Evolutionary conservation across 2,113 vertebrate species (phyloP).

Genomic region (Blennius ocellaris): DNA sequence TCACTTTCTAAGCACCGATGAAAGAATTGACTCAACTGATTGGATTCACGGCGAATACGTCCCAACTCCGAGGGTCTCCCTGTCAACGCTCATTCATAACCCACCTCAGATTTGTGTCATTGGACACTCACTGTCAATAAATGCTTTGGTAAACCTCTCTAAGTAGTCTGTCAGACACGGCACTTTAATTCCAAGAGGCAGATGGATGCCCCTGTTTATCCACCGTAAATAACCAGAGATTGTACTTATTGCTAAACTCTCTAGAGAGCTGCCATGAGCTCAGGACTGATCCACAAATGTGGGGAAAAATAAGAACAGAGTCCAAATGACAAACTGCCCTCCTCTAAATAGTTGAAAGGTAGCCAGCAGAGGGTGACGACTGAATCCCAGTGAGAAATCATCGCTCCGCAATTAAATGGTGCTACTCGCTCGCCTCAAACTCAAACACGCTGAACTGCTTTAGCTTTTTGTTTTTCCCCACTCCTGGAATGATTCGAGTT

Average conservation of each 20-base stretch:
- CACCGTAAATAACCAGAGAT: slow-evolving; percentile 16
- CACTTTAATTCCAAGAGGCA: slow-evolving; percentile 16
- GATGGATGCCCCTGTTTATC: neutral
- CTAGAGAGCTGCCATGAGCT: neutral
- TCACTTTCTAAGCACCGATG: neutral
- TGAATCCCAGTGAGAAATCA: slow-evolving; percentile 19
- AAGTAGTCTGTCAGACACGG: neutral
- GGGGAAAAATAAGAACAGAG: slow-evolving; percentile 5
- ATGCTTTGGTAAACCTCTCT: slow-evolving; percentile 1
- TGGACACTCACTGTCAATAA: slow-evolving; percentile 6
- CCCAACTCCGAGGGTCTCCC: neutral
- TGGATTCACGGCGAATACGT: neutral
- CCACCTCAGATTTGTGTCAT: slow-evolving; percentile 6
- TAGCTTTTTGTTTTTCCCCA: slow-evolving; percentile 13
- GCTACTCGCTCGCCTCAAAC: neutral
- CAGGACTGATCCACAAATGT: slow-evolving; percentile 15
- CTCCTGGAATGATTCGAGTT: slow-evolving; percentile 3
- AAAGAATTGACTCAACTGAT: neutral
- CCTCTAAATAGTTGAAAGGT: slow-evolving; percentile 34
- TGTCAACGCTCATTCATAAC: slow-evolving; percentile 42
- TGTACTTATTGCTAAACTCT: slow-evolving; percentile 5
- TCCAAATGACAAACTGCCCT: slow-evolving; percentile 18
- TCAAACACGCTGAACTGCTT: neutral
- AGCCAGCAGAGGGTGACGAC: slow-evolving; percentile 22
- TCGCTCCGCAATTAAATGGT: slow-evolving; percentile 7